A percentile compares a stretch with the other conserved stretches of the same genome.
phyloP scores from a whole-genome alignment of 2,888 invertebrate genomes.

The Yponomeuta malinellus region DNA sequence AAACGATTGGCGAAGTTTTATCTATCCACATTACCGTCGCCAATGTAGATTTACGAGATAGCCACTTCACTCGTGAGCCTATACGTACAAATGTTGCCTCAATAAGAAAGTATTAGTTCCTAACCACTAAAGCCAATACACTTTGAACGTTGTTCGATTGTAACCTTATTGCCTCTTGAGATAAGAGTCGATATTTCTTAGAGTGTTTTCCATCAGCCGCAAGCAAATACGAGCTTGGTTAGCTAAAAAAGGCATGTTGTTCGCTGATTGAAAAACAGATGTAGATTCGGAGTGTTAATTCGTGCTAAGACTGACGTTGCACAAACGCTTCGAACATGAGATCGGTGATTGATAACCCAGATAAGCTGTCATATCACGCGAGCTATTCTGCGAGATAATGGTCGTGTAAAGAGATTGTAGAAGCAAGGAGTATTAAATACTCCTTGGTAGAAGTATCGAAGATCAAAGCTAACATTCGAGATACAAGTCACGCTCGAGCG shows the following conservation, averaged over 20 bases:
- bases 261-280: not conserved
- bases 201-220: not conserved
- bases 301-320: slow-evolving; percentile 31
- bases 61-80: not conserved
- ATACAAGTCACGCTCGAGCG: too few species aligned
- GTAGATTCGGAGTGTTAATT: slow-evolving; percentile 33
- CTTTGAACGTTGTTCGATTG: not conserved
- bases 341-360: slow-evolving; percentile 32
- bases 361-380: slow-evolving; percentile 10
- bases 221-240: not conserved
- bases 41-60: slow-evolving; percentile 1
- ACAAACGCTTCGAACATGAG: slow-evolving; percentile 42
- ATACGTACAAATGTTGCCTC: not conserved
- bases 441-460: too few species aligned
- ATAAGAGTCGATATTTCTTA: not conserved
- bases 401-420: not conserved
- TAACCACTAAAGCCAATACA: not conserved
- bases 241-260: slow-evolving; percentile 1
- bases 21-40: not conserved
- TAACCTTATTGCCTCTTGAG: not conserved
- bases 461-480: too few species aligned
- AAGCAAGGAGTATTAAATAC: too few species aligned
- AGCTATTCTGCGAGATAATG: slow-evolving; percentile 6
- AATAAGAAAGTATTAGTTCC: not conserved
- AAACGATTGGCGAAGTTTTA: not conserved